phyloP scores from a whole-genome alignment of 2,888 invertebrate species.

The Masnerella sp. region DNA sequence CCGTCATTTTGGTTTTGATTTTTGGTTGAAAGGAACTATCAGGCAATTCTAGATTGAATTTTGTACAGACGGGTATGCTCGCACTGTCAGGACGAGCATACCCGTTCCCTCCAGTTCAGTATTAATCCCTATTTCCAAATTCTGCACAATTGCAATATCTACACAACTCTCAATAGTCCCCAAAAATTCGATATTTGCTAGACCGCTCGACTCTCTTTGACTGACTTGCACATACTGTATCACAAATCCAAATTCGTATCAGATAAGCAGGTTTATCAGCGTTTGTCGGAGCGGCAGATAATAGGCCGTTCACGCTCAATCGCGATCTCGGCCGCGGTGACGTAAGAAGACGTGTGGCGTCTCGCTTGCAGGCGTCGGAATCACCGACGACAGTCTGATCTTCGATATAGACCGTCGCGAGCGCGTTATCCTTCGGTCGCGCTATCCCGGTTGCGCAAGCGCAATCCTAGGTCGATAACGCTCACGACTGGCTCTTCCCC shows the following conservation, averaged over 20 bases:
- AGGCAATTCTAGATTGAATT: too few relatives aligned
- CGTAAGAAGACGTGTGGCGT: slow-evolving; percentile 28
- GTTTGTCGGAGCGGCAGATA: slow-evolving; percentile 55
- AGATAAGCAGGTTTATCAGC: slow-evolving; percentile 46
- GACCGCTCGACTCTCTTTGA: too few relatives aligned
- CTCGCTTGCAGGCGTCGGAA: slow-evolving; percentile 72
- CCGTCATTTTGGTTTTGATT: slow-evolving; percentile 61
- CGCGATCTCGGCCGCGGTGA: slow-evolving; percentile 26
- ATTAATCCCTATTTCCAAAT: too few relatives aligned
- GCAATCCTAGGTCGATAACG: slow-evolving; percentile 73
- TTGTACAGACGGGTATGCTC: slow-evolving; percentile 58
- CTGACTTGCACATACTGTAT: slow-evolving; percentile 14
- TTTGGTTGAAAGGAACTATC: slow-evolving; percentile 12
- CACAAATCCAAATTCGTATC: slow-evolving; percentile 10
- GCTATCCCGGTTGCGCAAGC: slow-evolving; percentile 74
- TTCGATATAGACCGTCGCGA: slow-evolving; percentile 52
- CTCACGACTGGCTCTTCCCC: slow-evolving; percentile 49
- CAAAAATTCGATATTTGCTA: too few relatives aligned
- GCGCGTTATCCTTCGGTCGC: slow-evolving; percentile 54
- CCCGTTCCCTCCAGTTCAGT: too few relatives aligned
- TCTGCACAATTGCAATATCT: too few relatives aligned
- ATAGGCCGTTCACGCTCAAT: slow-evolving; percentile 32
- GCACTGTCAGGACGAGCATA: slow-evolving; percentile 51
- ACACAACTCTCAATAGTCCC: too few relatives aligned
- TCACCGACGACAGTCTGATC: slow-evolving; percentile 65